Conservation (phyloP, 2,113 vertebrate genomes). For the Lepus timidus region DNA sequence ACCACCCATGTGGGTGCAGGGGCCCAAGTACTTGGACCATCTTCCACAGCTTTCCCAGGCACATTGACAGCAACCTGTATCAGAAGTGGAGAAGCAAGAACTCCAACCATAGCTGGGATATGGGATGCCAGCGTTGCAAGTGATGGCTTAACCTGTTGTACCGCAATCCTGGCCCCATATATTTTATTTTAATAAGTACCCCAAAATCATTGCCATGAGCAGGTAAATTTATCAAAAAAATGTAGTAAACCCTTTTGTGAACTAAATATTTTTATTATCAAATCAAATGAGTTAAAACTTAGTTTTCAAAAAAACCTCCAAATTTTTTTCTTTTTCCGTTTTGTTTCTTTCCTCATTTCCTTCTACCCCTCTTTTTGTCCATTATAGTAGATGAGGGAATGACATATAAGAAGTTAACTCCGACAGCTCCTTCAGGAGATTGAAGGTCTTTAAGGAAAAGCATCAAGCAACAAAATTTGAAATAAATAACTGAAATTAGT, state of each 20-base stretch:
- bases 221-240: slow-evolving; percentile 1
- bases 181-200: neutral
- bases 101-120: no score
- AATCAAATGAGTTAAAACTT: neutral
- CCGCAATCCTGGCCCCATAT: no score
- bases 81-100: no score
- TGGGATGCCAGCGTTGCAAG: no score
- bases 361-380: neutral
- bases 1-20: neutral
- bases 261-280: neutral
- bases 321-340: neutral
- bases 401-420: neutral
- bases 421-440: neutral
- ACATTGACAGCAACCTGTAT: no score
- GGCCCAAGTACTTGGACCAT: no score
- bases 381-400: neutral
- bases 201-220: neutral
- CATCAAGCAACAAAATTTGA: neutral
- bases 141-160: no score
- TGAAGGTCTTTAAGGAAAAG: slow-evolving; percentile 19
- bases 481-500: slow-evolving; percentile 11
- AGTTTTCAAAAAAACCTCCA: neutral
- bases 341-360: neutral
- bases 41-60: no score
- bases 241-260: neutral